Evolutionary conservation across 2,888 invertebrate genomes (phyloP).

Genomic region (Panopea generosa): DNA sequence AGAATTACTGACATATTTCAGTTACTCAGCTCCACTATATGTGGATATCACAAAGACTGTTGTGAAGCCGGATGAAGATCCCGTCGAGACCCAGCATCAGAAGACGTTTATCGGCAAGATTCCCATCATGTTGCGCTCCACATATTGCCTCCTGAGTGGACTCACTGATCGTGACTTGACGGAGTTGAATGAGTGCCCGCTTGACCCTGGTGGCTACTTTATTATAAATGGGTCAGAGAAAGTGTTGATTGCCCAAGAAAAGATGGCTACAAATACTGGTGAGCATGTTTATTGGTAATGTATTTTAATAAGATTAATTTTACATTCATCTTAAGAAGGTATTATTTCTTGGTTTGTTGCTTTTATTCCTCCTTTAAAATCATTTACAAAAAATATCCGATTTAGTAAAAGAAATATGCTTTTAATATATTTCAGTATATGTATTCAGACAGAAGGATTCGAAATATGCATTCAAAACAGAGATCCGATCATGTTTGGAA

Average conservation of each 20-base stretch:
- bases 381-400: no score
- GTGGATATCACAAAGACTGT: slow-evolving; percentile 99
- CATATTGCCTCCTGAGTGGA: slow-evolving; percentile 97
- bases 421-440: no score
- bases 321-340: not conserved
- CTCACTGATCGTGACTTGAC: slow-evolving; percentile 99
- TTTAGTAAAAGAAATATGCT: no score
- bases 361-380: not conserved
- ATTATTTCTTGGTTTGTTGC: not conserved
- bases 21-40: slow-evolving; percentile 98
- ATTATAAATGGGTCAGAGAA: slow-evolving; percentile 99
- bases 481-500: slow-evolving; percentile 97
- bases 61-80: slow-evolving; percentile 93
- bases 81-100: slow-evolving; percentile 90
- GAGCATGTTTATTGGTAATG: not conserved
- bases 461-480: slow-evolving; percentile 99
- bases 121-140: slow-evolving; percentile 99
- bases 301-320: not conserved
- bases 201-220: slow-evolving; percentile 99
- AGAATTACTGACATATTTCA: no score
- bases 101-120: slow-evolving; percentile 94
- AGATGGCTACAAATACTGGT: slow-evolving; percentile 99
- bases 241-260: slow-evolving; percentile 99
- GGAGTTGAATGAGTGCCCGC: slow-evolving; percentile 99
- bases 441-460: slow-evolving; percentile 99